Percentiles rank a stretch among this genome's conserved stretches.
These are phyloP conservation scores for Mesembrinibis cayennensis DNA, from an alignment of 2,113 vertebrate species.

Conservation along the genomic window DNA sequence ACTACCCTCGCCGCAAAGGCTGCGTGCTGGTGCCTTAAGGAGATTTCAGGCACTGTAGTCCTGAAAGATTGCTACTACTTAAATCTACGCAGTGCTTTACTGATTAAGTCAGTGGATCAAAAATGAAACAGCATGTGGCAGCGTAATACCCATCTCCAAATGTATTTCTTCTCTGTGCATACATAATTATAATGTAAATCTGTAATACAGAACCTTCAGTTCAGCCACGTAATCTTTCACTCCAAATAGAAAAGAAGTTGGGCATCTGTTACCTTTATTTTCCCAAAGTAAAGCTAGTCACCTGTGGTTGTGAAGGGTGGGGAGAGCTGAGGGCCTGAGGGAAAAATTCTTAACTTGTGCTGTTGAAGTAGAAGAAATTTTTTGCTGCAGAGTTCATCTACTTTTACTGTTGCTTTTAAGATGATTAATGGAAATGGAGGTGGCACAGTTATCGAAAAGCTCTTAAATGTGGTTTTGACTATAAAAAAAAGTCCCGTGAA, in stretches of 20 bases:
- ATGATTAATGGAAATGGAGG: not conserved
- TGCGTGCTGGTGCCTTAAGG: not conserved
- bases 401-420: not conserved
- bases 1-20: accelerated
- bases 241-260: not conserved
- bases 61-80: not conserved
- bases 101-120: not conserved
- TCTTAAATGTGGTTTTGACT: not conserved
- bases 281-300: not conserved
- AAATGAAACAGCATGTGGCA: not conserved
- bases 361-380: not conserved
- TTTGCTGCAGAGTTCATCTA: not conserved
- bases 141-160: not conserved
- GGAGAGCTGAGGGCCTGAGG: not conserved
- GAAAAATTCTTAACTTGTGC: not conserved
- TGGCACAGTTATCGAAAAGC: not conserved
- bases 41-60: not conserved
- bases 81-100: no score
- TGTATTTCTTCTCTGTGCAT: not conserved
- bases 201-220: not conserved
- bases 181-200: not conserved
- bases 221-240: not conserved
- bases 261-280: not conserved
- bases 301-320: not conserved
- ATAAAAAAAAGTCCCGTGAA: not conserved